These are phyloP conservation scores for Amphipyra tragopoginis DNA, from an alignment of 2,888 invertebrate species.

Conservation along the genomic window DNA sequence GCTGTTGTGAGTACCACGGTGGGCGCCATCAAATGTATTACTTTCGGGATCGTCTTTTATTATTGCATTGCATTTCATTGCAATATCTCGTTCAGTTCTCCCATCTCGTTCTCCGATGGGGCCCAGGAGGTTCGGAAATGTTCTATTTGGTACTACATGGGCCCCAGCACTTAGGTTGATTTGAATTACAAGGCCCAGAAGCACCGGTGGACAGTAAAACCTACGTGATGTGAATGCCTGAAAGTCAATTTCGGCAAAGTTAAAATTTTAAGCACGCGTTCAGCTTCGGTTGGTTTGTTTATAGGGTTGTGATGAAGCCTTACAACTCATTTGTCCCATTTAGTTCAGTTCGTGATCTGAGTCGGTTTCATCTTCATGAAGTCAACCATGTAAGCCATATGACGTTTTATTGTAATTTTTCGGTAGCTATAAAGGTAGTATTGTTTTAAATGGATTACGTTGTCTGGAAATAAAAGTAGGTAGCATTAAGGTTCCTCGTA, in stretches of 20 bases:
- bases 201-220: conserved; percentile 63
- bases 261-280: conserved; percentile 50
- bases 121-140: conserved; percentile 57
- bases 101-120: conserved; percentile 35
- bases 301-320: conserved; percentile 31
- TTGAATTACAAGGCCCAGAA: conserved; percentile 69
- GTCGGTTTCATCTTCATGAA: not conserved
- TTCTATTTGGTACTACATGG: conserved; percentile 56
- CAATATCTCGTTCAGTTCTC: conserved; percentile 48
- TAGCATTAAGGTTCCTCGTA: conserved; percentile 7
- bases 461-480: conserved; percentile 26
- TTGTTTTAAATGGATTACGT: conserved; percentile 6
- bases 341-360: conserved; percentile 10
- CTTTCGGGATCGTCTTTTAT: conserved; percentile 44
- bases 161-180: conserved; percentile 69
- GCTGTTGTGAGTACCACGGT: conserved; percentile 24
- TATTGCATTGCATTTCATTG: conserved; percentile 56
- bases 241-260: conserved; percentile 46
- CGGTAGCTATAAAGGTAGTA: conserved; percentile 10
- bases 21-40: conserved; percentile 42
- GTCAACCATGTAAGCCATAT: not conserved
- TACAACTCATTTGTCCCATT: conserved; percentile 21
- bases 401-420: conserved; percentile 7
- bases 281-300: conserved; percentile 31
- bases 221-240: conserved; percentile 68